phyloP scores from a whole-genome alignment of 1,140 invertebrate genomes.

The Heliconius himera region DNA sequence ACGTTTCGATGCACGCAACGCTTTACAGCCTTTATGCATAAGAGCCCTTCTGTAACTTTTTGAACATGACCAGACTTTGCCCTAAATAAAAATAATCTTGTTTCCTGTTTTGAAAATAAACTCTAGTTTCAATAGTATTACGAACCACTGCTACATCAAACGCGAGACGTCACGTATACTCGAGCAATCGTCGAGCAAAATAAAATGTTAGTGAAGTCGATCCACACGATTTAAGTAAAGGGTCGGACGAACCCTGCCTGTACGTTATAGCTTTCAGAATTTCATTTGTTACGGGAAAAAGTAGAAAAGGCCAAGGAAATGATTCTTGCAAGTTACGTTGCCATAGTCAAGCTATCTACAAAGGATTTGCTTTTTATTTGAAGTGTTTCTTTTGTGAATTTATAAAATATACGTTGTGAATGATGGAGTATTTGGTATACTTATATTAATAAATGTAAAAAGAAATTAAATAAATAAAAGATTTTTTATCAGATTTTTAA shows the following conservation, averaged over 20 bases:
- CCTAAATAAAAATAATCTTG: constrained; percentile 30
- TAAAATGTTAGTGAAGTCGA: constrained; percentile 66
- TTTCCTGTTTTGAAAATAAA: constrained; percentile 36
- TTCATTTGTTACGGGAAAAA: constrained; percentile 44
- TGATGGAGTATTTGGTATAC: not conserved
- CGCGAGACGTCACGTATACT: constrained; percentile 57
- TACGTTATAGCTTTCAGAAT: constrained; percentile 54
- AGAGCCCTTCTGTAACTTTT: not conserved
- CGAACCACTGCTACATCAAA: constrained; percentile 54
- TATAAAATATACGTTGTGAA: not conserved
- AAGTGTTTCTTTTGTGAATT: constrained; percentile 6
- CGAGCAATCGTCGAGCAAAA: constrained; percentile 54
- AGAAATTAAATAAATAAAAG: too few relatives aligned
- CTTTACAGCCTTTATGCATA: not conserved
- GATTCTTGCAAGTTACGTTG: constrained; percentile 35
- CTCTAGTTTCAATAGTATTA: constrained; percentile 37
- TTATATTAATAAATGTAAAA: too few relatives aligned
- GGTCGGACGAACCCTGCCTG: constrained; percentile 52
- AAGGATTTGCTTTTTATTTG: constrained; percentile 27
- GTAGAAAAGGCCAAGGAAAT: constrained; percentile 40
- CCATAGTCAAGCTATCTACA: constrained; percentile 25
- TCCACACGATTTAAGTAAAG: constrained; percentile 66
- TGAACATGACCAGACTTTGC: not conserved
- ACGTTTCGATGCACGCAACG: constrained; percentile 14
- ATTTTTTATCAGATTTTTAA: too few relatives aligned